Evolutionary conservation across 2,888 invertebrate species (phyloP), one percentile per base, ranked within the genome.

Genomic region (Eledone cirrhosa): DNA sequence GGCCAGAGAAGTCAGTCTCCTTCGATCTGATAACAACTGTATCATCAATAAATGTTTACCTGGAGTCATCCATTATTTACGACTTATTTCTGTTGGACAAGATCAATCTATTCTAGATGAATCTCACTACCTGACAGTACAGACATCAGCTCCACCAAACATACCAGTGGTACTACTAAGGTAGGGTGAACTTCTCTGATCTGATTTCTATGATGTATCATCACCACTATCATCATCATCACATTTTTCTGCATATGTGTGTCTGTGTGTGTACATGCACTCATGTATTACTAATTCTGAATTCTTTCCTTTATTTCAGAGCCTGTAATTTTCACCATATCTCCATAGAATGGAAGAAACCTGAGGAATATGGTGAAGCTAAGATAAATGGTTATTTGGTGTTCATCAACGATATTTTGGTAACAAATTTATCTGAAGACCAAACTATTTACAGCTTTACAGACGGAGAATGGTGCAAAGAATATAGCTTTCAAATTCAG

Each of bases 261-360:
- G 41, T 41, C 5, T 41, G 41, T 41, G 41, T 41, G 41, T 41
- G 41, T 41, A 2, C 11, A 11, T 41, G 41, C 2, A 41, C 11
- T 5, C 41, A 41, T 41, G 11, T 41, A 41, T 41, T 41, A 41
- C 11, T 41, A 41, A 41, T 41, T 41, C 5, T 41, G 41, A 41
- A 41, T 41, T 31, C 27, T 78, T 78, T 77, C 72, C 63, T 69
- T 3, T 31, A 33, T 83, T 82, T n/a, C 83, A 89, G 91, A 79
- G 90, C 90, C 0, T 88, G 89, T 80, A 91, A 91, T 83, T 90
- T 91, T 88, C 89, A 88, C 47, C 91, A 90, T 84, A 89, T 91
- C 47, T 88, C 90, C 67, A 86, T 91, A 67, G 88, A 91, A 82
- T 91, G 91, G 91, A 87, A 90, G 76, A 89, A 89, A 80, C 90